Evolutionary conservation across 23 tunicate genomes (phyloP), one percentile per base, ranked within the genome.

Genomic region (Pegea sp.): DNA sequence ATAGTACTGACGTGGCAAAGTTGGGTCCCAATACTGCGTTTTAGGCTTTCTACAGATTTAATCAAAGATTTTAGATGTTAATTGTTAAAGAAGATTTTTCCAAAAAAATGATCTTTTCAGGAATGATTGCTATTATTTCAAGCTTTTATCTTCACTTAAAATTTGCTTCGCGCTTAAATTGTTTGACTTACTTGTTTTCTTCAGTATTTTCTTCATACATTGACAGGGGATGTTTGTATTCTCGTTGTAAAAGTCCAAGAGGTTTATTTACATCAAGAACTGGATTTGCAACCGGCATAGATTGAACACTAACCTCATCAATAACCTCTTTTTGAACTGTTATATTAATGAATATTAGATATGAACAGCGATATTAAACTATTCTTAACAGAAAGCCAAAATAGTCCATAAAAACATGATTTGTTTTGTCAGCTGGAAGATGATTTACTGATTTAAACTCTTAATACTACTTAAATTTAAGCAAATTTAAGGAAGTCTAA

Each of bases 141-240:
- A 13, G 16, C 7, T 18, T 26, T 69, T 64, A 76, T 76, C 71
- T 77, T 49, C 71, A 69, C n/a, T 38, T 52, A 77, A 49, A 49
- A 28, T 13, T 65, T 65, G 60, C 51, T 69, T 11, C 69, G 42
- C 13, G 66, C 71, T n/a, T n/a, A n/a, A n/a, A n/a, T n/a, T n/a
- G n/a, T n/a, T n/a, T n/a, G n/a, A n/a, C n/a, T n/a, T n/a, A n/a
- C n/a, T n/a, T n/a, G n/a, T n/a, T n/a, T n/a, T n/a, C n/a, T n/a
- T n/a, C n/a, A n/a, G n/a, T n/a, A n/a, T n/a, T n/a, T 26, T 58
- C 62, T 49, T 77, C 90, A 31, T 77, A 77, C 76, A 77, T 77
- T 2, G 90, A 77, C 28, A 77, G 48, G 1, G 90, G 90, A 61
- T 77, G 90, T 42, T 77, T 77, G 62, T 77, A 77, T 61, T 77